Evolutionary conservation across 2,888 invertebrate genomes (phyloP).

Genomic region (Drosophila paranaensis): DNA sequence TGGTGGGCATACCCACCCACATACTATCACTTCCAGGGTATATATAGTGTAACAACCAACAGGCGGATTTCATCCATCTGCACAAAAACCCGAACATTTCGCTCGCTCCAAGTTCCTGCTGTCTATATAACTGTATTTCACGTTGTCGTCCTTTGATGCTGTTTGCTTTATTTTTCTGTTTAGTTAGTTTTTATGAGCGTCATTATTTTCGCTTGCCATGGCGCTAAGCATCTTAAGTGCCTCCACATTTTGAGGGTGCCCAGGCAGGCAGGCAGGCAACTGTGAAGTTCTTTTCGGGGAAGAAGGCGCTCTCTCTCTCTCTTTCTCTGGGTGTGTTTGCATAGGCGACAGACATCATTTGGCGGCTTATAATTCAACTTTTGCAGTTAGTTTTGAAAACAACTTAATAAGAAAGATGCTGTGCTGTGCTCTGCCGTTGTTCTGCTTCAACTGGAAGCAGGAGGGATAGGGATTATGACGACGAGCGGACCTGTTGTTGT

Average conservation of each 20-base stretch:
- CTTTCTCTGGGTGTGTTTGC: conserved; percentile 49
- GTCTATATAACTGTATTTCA: conserved; percentile 49
- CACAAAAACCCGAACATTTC: conserved; percentile 11
- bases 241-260: conserved; percentile 38
- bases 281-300: conserved; percentile 7
- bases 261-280: conserved; percentile 11
- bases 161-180: conserved; percentile 68
- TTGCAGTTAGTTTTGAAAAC: conserved; percentile 63
- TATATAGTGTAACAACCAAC: conserved; percentile 19
- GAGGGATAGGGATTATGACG: background rate
- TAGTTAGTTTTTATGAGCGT: conserved; percentile 80
- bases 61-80: conserved; percentile 22
- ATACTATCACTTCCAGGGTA: background rate
- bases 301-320: background rate
- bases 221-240: conserved; percentile 79
- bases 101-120: conserved; percentile 2
- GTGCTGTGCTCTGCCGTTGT: conserved; percentile 18
- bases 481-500: conserved; percentile 6
- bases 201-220: conserved; percentile 79
- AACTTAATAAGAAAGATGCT: conserved; percentile 59
- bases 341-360: conserved; percentile 68
- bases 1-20: background rate
- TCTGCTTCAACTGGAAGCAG: too few species aligned
- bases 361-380: conserved; percentile 76
- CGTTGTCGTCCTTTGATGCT: conserved; percentile 52